Percentiles rank a stretch among this genome's conserved stretches.
Evolutionary conservation across 2,888 invertebrate genomes (phyloP).

Genomic region (Bombylius discolor): DNA sequence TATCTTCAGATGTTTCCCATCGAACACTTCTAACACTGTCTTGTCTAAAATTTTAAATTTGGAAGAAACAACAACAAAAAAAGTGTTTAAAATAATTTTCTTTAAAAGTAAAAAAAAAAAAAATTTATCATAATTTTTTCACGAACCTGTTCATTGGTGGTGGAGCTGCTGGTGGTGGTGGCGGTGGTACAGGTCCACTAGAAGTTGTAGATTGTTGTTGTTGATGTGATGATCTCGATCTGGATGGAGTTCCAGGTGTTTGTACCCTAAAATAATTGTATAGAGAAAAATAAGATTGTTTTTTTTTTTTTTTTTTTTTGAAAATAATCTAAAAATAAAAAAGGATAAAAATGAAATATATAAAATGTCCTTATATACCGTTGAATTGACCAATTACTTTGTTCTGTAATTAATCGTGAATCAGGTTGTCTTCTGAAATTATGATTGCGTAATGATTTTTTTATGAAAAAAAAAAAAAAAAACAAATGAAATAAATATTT

Average conservation of each 20-base stretch:
- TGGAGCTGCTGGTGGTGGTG: conserved; percentile 1
- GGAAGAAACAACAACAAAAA: neutral
- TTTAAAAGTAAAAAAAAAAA: neutral
- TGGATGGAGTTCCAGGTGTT: conserved; percentile 31
- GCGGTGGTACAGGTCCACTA: neutral
- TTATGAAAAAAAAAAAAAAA: too few relatives aligned
- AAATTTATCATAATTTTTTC: neutral
- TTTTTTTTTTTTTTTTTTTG: neutral
- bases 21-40: conserved; percentile 29
- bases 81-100: neutral
- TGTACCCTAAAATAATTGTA: conserved; percentile 5
- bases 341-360: too few relatives aligned
- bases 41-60: conserved; percentile 19
- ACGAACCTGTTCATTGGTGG: conserved; percentile 11
- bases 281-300: neutral
- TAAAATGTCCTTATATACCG: conserved; percentile 9
- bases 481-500: neutral
- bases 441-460: neutral
- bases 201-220: conserved; percentile 19
- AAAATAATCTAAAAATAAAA: neutral
- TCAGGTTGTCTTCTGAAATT: conserved; percentile 16
- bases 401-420: conserved; percentile 15
- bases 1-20: conserved; percentile 29
- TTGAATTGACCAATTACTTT: conserved; percentile 17
- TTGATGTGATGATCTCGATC: conserved; percentile 30